Evolutionary conservation across 2,113 vertebrate genomes (phyloP).

Genomic region (Dasypus novemcinctus): DNA sequence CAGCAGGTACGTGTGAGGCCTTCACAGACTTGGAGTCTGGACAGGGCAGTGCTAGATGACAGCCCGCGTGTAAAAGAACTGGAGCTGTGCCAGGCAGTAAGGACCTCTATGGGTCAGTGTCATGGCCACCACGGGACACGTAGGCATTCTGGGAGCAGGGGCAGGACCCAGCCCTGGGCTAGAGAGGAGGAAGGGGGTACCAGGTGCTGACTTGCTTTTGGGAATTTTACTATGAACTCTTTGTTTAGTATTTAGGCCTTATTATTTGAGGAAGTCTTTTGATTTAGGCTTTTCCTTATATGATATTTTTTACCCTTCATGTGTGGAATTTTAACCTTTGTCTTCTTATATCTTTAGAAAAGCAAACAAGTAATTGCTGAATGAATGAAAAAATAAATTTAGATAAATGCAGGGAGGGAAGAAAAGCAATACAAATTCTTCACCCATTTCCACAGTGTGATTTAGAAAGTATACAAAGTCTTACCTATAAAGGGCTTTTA

Average conservation of each 20-base stretch:
- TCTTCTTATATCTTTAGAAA: slow-evolving; percentile 31
- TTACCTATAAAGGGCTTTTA: neutral
- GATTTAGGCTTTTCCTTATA: neutral
- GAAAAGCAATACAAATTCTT: neutral
- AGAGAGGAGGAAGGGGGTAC: too few species aligned
- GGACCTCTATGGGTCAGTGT: too few species aligned
- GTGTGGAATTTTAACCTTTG: neutral
- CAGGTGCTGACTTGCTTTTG: neutral
- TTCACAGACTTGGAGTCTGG: neutral
- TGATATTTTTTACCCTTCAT: neutral
- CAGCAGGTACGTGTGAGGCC: too few species aligned
- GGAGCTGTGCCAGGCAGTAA: too few species aligned
- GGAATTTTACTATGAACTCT: neutral
- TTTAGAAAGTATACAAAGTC: neutral
- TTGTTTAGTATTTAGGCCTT: neutral
- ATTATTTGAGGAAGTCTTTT: neutral
- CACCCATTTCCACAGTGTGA: neutral
- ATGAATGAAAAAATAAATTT: slow-evolving; percentile 13
- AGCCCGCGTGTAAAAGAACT: neutral
- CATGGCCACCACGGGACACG: too few species aligned
- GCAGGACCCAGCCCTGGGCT: neutral
- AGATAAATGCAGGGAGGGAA: neutral
- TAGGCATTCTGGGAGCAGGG: too few species aligned
- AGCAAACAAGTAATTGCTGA: neutral
- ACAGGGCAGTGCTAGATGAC: neutral